Evolutionary conservation across 1,140 invertebrate species (phyloP).

Genomic region (Eumaeus atala): DNA sequence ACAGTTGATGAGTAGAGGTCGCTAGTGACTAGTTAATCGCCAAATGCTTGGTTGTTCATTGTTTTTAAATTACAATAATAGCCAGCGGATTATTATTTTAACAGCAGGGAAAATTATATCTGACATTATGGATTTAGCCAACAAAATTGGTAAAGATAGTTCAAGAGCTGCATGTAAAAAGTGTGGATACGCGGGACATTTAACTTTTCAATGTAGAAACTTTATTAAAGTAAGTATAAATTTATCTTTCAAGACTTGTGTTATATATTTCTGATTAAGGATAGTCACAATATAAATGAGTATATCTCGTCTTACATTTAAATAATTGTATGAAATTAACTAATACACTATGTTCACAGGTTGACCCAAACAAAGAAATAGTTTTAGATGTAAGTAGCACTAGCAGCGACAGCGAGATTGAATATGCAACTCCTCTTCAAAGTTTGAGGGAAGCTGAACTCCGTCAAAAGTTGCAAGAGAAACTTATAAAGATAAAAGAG

Average conservation of each 20-base stretch:
- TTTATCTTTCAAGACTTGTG: background rate
- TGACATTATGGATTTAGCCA: slow-evolving; percentile 53
- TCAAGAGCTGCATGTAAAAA: slow-evolving; percentile 91
- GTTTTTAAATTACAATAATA: slow-evolving; percentile 21
- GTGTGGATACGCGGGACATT: slow-evolving; percentile 95
- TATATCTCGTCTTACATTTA: no score
- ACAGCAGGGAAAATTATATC: slow-evolving; percentile 40
- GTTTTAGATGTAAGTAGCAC: slow-evolving; percentile 96
- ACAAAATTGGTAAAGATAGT: slow-evolving; percentile 79
- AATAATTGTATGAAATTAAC: no score
- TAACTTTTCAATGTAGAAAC: slow-evolving; percentile 97
- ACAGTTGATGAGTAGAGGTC: no score
- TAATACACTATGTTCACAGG: slow-evolving; percentile 47
- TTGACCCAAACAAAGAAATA: slow-evolving; percentile 90
- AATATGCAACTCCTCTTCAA: slow-evolving; percentile 88
- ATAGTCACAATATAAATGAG: no score
- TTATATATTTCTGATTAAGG: background rate
- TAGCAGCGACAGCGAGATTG: slow-evolving; percentile 89
- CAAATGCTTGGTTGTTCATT: background rate
- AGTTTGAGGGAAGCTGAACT: slow-evolving; percentile 86
- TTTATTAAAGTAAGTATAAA: slow-evolving; percentile 87
- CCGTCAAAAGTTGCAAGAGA: slow-evolving; percentile 74
- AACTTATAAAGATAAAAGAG: slow-evolving; percentile 48
- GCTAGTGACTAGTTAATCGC: no score
- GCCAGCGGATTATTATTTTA: no score